Evolutionary conservation across 2,888 invertebrate genomes (phyloP), one percentile per base, ranked within the genome.

Genomic region (Cantharis lateralis): DNA sequence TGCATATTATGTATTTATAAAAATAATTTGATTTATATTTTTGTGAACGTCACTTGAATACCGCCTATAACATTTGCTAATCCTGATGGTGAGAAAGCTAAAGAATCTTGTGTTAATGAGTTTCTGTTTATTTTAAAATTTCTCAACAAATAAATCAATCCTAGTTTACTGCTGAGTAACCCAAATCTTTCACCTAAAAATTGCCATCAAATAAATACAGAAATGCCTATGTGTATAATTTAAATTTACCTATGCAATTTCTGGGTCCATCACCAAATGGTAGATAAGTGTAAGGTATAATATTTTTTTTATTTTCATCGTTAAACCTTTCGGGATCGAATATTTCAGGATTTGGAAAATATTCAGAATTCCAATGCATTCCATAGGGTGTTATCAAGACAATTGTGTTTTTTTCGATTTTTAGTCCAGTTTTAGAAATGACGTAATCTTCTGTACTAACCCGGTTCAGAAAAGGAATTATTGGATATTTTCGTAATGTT

Each of bases 401-500:
- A 2, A 82, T 78, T 4, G 83, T 85, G 7, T 88, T 89, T 77
- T 87, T 85, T 77, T 87, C 83, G 26, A 87, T 83, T 9, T 80
- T 71, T 10, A 84, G 62, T 32, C 84, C 80, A 2, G 83, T 82
- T 7, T 81, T 82, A n/a, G 83, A 82, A 20, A 86, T 74, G 15
- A 82, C 81, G 76, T 85, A 87, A 64, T 86, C 82, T 70, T 81
- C 73, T 4, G 79, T 81, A 68, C 85, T 84, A 69, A 73, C 71
- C 74, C 87, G 80, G 62, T 83, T 84, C 74, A 87, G 72, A 28
- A 86, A 83, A 2, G 86, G 83, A 2, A 86, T 81, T 7, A 87
- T 86, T 3, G 89, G 88, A 80, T 88, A 88, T 75, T 87, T 86
- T 24, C 89, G 82, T 24, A 89, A 82, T 0, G 88, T 88, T 84